Percentiles rank a stretch among this genome's conserved stretches.
Evolutionary conservation across 2,888 invertebrate species (phyloP).

Genomic region (Pimpla rufipes): DNA sequence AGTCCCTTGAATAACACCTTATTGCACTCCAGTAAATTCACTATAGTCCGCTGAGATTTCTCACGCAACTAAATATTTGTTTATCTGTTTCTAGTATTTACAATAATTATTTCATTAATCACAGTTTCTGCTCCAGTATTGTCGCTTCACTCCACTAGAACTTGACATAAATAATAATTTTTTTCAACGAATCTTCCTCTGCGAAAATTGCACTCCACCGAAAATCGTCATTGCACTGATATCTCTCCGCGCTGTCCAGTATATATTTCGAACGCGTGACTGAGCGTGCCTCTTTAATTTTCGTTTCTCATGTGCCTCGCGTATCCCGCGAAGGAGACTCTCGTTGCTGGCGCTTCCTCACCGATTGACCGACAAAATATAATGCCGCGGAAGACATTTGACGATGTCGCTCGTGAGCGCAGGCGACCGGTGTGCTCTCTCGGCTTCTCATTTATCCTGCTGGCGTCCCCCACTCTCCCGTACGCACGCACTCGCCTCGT

Average conservation of each 20-base stretch:
- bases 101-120: background rate
- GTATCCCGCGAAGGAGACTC: background rate
- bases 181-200: too few relatives aligned
- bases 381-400: constrained; percentile 49
- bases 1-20: background rate
- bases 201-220: too few relatives aligned
- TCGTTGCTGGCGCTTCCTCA: background rate
- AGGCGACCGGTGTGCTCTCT: constrained; percentile 36
- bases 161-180: background rate
- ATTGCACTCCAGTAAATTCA: background rate
- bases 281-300: background rate
- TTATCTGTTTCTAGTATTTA: background rate
- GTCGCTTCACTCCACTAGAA: background rate
- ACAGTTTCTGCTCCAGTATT: background rate
- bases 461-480: constrained; percentile 29
- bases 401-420: constrained; percentile 42
- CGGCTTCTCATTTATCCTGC: constrained; percentile 41
- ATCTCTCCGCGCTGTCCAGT: too few relatives aligned
- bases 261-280: too few relatives aligned
- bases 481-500: constrained; percentile 39
- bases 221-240: background rate
- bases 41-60: background rate
- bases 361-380: constrained; percentile 30
- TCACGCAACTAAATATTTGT: constrained; percentile 2
- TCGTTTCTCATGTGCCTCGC: background rate